phyloP scores from a whole-genome alignment of 2,797 vertebrate species.

The Anableps anableps region DNA sequence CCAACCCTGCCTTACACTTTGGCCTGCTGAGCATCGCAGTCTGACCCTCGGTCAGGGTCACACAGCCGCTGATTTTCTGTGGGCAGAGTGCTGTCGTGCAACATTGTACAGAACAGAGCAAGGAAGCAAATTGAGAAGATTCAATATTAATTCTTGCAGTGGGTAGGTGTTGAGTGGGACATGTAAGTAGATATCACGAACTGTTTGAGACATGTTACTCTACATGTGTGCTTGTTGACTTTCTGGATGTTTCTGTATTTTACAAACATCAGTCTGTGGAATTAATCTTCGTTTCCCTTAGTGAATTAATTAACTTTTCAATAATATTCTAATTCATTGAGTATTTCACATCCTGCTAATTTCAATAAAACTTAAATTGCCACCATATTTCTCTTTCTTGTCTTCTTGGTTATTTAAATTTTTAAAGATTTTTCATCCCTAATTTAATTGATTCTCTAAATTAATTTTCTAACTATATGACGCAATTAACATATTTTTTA shows the following conservation, averaged over 20 bases:
- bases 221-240: neutral
- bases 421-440: conserved; percentile 49
- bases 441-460: conserved; percentile 50
- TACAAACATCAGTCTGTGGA: no score
- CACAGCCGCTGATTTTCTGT: conserved; percentile 26
- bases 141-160: conserved; percentile 17
- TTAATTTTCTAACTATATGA: conserved; percentile 77
- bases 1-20: conserved; percentile 16
- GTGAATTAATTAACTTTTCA: neutral
- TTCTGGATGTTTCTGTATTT: neutral
- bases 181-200: neutral
- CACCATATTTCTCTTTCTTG: conserved; percentile 38
- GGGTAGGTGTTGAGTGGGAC: neutral
- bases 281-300: no score
- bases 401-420: conserved; percentile 46
- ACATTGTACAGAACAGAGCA: conserved; percentile 24
- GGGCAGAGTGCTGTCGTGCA: conserved; percentile 8
- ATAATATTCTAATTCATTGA: neutral
- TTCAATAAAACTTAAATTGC: conserved; percentile 14
- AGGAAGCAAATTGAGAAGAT: conserved; percentile 16
- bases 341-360: conserved; percentile 20
- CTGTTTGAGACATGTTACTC: neutral
- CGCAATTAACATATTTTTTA: conserved; percentile 30
- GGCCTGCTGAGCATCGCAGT: conserved; percentile 16
- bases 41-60: conserved; percentile 31